Conservation (phyloP, 2,113 vertebrate genomes). For the Microcebus ravelobensis region DNA sequence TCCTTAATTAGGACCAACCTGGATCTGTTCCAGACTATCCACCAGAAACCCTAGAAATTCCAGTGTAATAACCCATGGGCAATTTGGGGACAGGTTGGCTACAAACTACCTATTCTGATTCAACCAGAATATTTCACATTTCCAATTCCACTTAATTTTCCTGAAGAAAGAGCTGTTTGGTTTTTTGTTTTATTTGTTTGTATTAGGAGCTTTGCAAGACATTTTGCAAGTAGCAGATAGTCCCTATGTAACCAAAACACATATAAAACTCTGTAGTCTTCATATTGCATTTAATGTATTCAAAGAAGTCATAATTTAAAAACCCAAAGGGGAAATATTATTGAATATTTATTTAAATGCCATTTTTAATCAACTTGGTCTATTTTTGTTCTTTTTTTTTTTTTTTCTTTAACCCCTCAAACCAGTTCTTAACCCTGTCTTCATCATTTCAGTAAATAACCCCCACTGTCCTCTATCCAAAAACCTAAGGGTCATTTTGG, state of each 20-base stretch:
- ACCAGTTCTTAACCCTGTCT: background rate
- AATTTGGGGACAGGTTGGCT: background rate
- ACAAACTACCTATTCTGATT: background rate
- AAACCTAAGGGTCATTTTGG: background rate
- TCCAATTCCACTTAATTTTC: conserved; percentile 39
- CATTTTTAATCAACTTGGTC: background rate
- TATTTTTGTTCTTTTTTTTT: conserved; percentile 22
- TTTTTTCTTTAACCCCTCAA: conserved; percentile 13
- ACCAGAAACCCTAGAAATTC: background rate
- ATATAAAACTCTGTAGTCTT: background rate
- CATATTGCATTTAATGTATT: background rate
- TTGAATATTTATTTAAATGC: background rate
- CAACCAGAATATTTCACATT: background rate
- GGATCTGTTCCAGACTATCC: background rate
- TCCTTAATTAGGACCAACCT: background rate
- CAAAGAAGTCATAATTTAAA: background rate
- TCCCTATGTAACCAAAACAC: background rate
- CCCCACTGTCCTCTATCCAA: background rate
- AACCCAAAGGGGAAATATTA: background rate
- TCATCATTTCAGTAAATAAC: background rate
- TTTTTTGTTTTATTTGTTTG: background rate
- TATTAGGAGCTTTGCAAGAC: conserved; percentile 24
- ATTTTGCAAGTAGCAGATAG: background rate
- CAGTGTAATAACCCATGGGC: background rate
- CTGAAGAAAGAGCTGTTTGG: background rate